These are phyloP conservation scores for Drosophila lini DNA, from an alignment of 1,140 invertebrate species.

Conservation along the genomic window DNA sequence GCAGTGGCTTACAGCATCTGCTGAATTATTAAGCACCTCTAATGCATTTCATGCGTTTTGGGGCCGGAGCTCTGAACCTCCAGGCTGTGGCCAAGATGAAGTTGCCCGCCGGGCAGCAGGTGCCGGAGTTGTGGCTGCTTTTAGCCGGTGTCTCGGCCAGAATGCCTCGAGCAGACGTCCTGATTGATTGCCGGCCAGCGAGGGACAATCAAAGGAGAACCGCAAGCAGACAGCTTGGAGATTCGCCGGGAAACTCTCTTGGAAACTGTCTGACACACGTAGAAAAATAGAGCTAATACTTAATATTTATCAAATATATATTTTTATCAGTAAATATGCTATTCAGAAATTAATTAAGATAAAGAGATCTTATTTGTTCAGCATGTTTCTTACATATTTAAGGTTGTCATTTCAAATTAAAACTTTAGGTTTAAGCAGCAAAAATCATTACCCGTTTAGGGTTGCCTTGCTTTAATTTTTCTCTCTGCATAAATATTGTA, in stretches of 20 bases:
- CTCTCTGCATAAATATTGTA: conserved; percentile 18
- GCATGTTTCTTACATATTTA: not conserved
- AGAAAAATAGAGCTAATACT: too few relatives aligned
- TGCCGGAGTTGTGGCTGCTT: conserved; percentile 61
- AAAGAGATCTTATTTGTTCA: not conserved
- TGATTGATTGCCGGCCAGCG: conserved; percentile 50
- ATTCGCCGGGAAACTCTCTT: not conserved
- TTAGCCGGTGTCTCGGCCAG: conserved; percentile 40
- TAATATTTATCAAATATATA: too few relatives aligned
- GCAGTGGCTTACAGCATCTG: conserved; percentile 34
- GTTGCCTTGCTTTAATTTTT: conserved; percentile 4
- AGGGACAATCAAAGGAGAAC: conserved; percentile 39
- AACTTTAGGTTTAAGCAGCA: too few relatives aligned
- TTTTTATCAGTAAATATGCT: too few relatives aligned
- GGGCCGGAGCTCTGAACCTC: conserved; percentile 36
- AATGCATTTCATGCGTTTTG: conserved; percentile 76
- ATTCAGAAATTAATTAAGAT: not conserved
- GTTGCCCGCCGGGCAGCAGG: conserved; percentile 20
- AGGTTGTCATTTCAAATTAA: not conserved
- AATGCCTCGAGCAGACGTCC: conserved; percentile 10
- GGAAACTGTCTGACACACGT: not conserved
- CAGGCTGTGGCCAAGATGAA: conserved; percentile 27
- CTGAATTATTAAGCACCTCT: conserved; percentile 71
- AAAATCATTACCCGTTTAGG: not conserved
- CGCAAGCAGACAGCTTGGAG: conserved; percentile 12